phyloP scores from a whole-genome alignment of 2,888 invertebrate species.

The Drosophila demipolita region DNA sequence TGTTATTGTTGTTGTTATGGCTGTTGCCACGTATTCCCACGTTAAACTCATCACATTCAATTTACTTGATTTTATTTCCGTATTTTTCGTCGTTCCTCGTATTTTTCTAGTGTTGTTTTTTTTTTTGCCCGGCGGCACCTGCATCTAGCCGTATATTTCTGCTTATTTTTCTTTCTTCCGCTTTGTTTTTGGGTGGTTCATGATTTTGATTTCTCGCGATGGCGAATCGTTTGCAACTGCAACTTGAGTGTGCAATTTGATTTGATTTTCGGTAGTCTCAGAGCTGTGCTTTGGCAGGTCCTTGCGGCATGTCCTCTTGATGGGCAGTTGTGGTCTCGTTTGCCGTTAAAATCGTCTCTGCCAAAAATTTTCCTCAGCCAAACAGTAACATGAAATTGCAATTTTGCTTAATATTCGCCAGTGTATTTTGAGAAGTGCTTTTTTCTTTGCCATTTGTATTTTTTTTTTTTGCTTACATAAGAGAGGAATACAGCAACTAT shows the following conservation, averaged over 20 bases:
- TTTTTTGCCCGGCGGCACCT: constrained; percentile 52
- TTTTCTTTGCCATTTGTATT: background rate
- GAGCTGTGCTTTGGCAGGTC: constrained; percentile 54
- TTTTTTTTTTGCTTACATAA: constrained; percentile 17
- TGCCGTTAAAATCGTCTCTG: constrained; percentile 55
- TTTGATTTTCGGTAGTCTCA: constrained; percentile 72
- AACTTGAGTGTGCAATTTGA: constrained; percentile 78
- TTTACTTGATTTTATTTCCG: constrained; percentile 77
- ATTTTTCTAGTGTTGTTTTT: constrained; percentile 18
- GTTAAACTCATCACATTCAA: constrained; percentile 75
- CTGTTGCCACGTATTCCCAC: constrained; percentile 75
- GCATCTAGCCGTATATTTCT: constrained; percentile 22
- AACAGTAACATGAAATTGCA: constrained; percentile 62
- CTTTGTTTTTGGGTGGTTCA: constrained; percentile 17
- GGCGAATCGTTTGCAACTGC: constrained; percentile 65
- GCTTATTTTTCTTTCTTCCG: constrained; percentile 9
- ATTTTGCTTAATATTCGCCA: constrained; percentile 75
- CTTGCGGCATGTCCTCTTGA: constrained; percentile 53
- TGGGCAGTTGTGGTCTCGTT: constrained; percentile 60
- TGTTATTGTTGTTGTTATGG: constrained; percentile 41
- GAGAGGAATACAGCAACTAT: constrained; percentile 37
- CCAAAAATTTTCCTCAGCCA: constrained; percentile 44
- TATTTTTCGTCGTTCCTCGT: constrained; percentile 40
- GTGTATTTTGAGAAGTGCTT: constrained; percentile 49
- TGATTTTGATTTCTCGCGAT: constrained; percentile 60